Evolutionary conservation across 2,797 vertebrate species (phyloP).

Genomic region (Uromys caudimaculatus): DNA sequence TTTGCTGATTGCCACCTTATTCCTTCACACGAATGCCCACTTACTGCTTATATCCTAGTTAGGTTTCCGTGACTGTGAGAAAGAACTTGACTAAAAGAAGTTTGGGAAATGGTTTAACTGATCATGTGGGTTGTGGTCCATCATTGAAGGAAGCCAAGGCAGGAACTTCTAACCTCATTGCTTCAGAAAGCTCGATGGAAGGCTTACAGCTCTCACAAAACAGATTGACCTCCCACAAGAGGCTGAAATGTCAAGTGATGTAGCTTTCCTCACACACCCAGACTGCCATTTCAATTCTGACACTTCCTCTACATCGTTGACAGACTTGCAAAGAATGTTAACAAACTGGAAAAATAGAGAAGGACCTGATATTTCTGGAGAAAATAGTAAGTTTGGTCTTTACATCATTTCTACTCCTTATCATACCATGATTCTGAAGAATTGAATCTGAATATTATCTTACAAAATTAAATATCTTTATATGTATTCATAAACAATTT

Average conservation of each 20-base stretch:
- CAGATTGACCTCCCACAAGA: neutral
- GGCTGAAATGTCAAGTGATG: neutral
- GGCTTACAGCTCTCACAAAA: neutral
- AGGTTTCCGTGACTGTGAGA: neutral
- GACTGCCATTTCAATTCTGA: constrained; percentile 50
- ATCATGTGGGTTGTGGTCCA: no score
- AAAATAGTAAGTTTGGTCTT: constrained; percentile 38
- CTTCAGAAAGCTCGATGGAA: neutral
- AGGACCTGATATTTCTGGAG: constrained; percentile 37
- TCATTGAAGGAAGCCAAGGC: neutral
- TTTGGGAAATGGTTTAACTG: neutral
- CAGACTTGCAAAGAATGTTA: constrained; percentile 57
- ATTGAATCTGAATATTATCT: neutral
- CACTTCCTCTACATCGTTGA: neutral
- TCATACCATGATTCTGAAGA: neutral
- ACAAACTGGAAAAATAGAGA: constrained; percentile 19
- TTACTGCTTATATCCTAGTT: neutral
- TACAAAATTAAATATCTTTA: constrained; percentile 33
- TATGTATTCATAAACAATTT: constrained; percentile 28
- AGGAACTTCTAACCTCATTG: neutral
- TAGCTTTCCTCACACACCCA: neutral
- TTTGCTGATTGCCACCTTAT: neutral
- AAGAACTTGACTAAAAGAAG: neutral
- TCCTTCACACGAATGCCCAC: neutral
- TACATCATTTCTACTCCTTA: neutral